Conservation (phyloP, 2,797 vertebrate genomes). For the Atherinosoma microstoma region DNA sequence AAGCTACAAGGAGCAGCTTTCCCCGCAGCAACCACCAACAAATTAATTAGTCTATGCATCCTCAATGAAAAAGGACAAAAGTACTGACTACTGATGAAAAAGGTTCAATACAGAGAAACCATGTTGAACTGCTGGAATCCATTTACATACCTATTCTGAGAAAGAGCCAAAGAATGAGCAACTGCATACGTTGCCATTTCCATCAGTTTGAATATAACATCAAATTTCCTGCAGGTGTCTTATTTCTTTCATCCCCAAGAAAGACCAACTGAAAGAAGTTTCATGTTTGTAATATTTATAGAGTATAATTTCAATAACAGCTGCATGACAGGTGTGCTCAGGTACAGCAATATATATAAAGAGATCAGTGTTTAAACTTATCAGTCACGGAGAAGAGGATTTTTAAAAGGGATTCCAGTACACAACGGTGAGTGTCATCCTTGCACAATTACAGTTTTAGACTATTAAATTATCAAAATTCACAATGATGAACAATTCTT, state of each 20-base stretch:
- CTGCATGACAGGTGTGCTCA: too few species aligned
- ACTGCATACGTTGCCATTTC: neutral
- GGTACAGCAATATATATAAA: too few species aligned
- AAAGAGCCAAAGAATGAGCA: neutral
- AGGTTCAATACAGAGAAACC: constrained; percentile 24
- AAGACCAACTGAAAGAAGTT: too few species aligned
- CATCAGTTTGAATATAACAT: neutral
- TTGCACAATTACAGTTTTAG: too few species aligned
- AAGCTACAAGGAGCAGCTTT: constrained; percentile 43
- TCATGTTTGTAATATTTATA: too few species aligned
- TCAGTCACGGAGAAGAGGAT: too few species aligned
- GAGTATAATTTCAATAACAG: neutral
- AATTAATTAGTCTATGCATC: constrained; percentile 57
- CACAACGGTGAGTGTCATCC: too few species aligned
- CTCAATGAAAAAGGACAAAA: constrained; percentile 50
- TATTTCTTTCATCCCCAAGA: neutral
- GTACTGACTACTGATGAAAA: constrained; percentile 29
- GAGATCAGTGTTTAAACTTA: too few species aligned
- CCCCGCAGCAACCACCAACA: constrained; percentile 51
- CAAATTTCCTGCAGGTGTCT: neutral
- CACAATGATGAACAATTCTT: too few species aligned
- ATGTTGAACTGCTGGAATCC: constrained; percentile 22
- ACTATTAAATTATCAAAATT: too few species aligned
- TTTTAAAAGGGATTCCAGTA: too few species aligned
- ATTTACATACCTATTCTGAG: constrained; percentile 11